A percentile compares a stretch with the other conserved stretches of the same genome.
phyloP scores from a whole-genome alignment of 2,113 vertebrate genomes.

The Ptilonorhynchus violaceus region DNA sequence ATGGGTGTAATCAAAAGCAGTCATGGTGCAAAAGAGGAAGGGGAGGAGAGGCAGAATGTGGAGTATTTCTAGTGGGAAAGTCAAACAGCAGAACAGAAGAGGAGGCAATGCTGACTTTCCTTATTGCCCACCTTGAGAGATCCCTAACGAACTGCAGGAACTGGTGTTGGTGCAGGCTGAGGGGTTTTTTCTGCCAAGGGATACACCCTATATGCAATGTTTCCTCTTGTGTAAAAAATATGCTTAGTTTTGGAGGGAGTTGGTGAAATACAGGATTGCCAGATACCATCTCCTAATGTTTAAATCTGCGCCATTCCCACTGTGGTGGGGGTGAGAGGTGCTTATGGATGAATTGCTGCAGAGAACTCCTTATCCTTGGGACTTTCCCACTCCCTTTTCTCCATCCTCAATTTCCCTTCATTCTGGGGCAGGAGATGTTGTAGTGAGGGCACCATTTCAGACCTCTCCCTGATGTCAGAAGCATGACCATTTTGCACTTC shows the following conservation, averaged over 20 bases:
- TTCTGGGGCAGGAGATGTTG: background rate
- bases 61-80: background rate
- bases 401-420: background rate
- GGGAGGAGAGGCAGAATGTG: accelerated
- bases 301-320: background rate
- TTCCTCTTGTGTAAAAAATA: background rate
- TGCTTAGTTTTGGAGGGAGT: background rate
- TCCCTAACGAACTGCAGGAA: background rate
- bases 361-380: background rate
- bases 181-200: background rate
- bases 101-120: background rate
- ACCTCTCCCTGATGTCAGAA: background rate
- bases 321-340: background rate
- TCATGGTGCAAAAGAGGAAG: background rate
- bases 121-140: background rate
- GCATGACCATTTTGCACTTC: background rate
- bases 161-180: background rate
- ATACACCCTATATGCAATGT: background rate
- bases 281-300: background rate
- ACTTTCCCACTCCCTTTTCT: background rate
- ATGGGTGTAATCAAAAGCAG: background rate
- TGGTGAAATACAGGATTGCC: background rate
- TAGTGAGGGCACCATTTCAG: background rate
- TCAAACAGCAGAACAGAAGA: background rate
- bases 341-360: background rate